Conservation (phyloP, 2,888 invertebrate species). For the Disparrhopalites patrizii region DNA sequence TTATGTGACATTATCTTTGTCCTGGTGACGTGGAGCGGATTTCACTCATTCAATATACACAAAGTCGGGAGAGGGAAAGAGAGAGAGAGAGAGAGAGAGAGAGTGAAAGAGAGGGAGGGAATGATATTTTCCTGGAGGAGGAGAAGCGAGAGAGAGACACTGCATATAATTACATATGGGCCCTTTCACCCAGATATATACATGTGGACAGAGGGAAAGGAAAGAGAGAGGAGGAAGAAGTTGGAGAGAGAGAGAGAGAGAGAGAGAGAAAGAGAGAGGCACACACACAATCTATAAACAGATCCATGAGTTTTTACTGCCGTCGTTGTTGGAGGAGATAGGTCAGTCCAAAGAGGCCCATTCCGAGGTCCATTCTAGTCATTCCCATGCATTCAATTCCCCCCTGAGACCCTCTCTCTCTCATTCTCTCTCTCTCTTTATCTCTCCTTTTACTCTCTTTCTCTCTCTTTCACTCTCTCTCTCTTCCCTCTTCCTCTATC, state of each 20-base stretch:
- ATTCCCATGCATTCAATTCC: conserved; percentile 16
- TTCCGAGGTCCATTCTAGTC: conserved; percentile 16
- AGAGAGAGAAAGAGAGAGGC: background rate
- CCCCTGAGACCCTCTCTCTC: conserved; percentile 4
- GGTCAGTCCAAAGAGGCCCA: conserved; percentile 18
- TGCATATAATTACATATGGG: no score
- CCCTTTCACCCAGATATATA: no score
- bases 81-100: background rate
- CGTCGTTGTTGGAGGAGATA: conserved; percentile 14
- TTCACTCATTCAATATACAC: conserved; percentile 31
- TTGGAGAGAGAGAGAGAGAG: background rate
- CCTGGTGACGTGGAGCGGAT: conserved; percentile 40
- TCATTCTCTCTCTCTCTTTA: background rate
- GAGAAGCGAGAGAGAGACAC: no score
- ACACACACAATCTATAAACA: conserved; percentile 7
- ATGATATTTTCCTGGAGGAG: background rate
- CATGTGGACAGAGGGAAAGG: no score
- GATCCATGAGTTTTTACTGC: conserved; percentile 11
- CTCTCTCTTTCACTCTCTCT: background rate
- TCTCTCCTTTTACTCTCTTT: background rate
- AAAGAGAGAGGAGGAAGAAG: background rate
- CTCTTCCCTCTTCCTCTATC: no score
- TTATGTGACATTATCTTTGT: conserved; percentile 44
- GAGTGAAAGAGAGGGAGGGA: background rate
- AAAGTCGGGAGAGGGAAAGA: background rate